These are phyloP conservation scores for Pteruthius melanotis DNA, from an alignment of 2,113 vertebrate genomes.

Conservation along the genomic window DNA sequence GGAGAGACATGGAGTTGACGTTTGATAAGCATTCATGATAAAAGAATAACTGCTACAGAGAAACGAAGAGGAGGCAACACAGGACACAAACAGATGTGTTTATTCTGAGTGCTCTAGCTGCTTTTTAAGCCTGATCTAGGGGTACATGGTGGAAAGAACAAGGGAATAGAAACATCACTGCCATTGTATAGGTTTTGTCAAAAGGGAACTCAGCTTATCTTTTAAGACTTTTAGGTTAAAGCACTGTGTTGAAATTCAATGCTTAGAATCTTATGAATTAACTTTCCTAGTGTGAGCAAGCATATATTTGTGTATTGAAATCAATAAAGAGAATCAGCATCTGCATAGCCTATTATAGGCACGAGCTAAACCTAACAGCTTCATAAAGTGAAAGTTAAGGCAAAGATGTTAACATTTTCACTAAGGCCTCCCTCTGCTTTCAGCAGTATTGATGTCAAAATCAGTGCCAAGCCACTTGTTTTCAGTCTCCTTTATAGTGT, in stretches of 20 bases:
- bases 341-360: neutral
- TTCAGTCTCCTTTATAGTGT: neutral
- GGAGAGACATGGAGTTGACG: neutral
- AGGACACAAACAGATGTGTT: neutral
- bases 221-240: neutral
- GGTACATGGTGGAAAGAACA: neutral
- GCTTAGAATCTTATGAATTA: neutral
- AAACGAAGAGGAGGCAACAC: neutral
- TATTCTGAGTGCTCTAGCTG: neutral
- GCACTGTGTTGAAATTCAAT: neutral
- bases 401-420: neutral
- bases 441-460: neutral
- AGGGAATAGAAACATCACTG: neutral
- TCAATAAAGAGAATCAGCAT: neutral
- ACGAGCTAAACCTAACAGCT: neutral
- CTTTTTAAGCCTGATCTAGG: neutral
- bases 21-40: conserved; percentile 39
- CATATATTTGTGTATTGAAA: neutral
- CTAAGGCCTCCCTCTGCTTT: neutral
- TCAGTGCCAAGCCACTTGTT: neutral
- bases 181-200: neutral
- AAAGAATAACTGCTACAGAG: neutral
- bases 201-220: neutral
- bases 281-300: neutral
- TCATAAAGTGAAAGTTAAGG: neutral